Percentiles rank a stretch among this genome's conserved stretches.
Conservation (phyloP, 1,140 invertebrate species). For the Heliconius nattereri region DNA sequence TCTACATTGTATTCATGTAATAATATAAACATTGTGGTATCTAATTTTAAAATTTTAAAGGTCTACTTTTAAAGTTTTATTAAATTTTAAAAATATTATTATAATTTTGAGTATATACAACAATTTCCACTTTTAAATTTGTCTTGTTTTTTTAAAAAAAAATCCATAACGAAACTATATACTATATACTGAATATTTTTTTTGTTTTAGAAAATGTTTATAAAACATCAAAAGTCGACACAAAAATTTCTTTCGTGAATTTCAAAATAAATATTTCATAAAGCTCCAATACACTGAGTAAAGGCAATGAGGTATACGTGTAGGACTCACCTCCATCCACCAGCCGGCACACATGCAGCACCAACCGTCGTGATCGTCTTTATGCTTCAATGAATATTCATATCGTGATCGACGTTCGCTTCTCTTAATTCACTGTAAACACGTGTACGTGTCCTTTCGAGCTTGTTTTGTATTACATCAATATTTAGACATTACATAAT, state of each 20-base stretch:
- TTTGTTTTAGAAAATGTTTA: not conserved
- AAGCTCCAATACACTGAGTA: not conserved
- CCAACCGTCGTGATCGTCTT: conserved; percentile 31
- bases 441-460: conserved; percentile 69
- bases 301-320: conserved; percentile 1
- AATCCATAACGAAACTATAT: too few relatives aligned
- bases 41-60: not conserved
- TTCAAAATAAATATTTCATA: conserved; percentile 6
- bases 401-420: conserved; percentile 65
- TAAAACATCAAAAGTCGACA: not conserved
- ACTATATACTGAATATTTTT: too few relatives aligned
- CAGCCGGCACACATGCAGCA: not conserved
- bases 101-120: too few relatives aligned
- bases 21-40: not conserved
- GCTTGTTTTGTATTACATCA: conserved; percentile 65
- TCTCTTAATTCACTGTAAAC: conserved; percentile 72
- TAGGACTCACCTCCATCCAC: conserved; percentile 14
- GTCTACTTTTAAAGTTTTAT: too few relatives aligned
- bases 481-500: conserved; percentile 47
- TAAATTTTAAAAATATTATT: too few relatives aligned
- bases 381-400: conserved; percentile 68
- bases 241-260: not conserved
- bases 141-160: too few relatives aligned
- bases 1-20: conserved; percentile 8
- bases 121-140: too few relatives aligned